These are phyloP conservation scores for Psittacula echo DNA, from an alignment of 2,797 vertebrate species.

Conservation along the genomic window DNA sequence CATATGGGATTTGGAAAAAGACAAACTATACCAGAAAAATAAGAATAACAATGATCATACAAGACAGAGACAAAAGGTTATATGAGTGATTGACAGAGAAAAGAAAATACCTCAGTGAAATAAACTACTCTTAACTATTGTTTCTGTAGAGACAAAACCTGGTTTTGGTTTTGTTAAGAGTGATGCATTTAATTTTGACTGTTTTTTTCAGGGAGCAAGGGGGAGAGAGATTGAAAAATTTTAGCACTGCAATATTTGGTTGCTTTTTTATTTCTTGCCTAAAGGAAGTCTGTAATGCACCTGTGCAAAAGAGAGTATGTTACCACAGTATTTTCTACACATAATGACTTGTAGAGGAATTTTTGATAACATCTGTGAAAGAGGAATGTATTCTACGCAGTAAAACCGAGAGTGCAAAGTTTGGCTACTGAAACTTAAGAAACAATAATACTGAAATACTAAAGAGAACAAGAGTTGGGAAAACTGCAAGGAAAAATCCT, in stretches of 20 bases:
- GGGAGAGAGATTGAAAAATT: not conserved
- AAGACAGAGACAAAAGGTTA: not conserved
- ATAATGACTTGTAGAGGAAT: not conserved
- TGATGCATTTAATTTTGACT: not conserved
- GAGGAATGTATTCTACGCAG: not conserved
- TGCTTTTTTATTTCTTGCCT: not conserved
- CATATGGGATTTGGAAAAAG: not conserved
- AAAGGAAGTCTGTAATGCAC: not conserved
- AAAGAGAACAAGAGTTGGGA: not conserved
- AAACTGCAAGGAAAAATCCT: slow-evolving; percentile 1
- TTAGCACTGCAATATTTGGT: not conserved
- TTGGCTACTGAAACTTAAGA: slow-evolving; percentile 7
- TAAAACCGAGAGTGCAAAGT: not conserved
- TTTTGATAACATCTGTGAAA: not conserved
- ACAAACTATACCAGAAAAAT: not conserved
- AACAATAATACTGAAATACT: not conserved
- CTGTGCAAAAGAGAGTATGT: not conserved
- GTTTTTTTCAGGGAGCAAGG: not conserved
- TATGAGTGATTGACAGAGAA: not conserved
- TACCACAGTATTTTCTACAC: not conserved
- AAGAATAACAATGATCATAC: not conserved
- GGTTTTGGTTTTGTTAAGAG: not conserved
- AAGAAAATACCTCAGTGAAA: not conserved
- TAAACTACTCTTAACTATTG: not conserved
- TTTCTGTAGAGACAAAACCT: not conserved